Conservation (phyloP, 2,888 invertebrate genomes). For the Eupsilia transversa region DNA sequence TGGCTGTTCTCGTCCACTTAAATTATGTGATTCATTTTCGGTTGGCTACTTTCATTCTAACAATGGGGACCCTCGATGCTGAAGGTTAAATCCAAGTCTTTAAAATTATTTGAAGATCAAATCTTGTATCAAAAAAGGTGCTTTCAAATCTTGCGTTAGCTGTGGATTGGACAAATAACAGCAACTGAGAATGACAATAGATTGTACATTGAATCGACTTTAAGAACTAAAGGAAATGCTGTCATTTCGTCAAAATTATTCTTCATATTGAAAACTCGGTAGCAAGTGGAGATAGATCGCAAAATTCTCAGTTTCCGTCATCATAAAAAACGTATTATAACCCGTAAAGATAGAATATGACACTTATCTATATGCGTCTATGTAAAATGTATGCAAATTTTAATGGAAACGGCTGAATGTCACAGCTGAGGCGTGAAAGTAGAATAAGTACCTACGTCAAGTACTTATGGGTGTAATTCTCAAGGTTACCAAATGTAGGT, state of each 20-base stretch:
- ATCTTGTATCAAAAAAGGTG: not conserved
- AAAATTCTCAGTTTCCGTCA: not conserved
- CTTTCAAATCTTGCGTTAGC: too few relatives aligned
- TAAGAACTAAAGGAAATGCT: not conserved
- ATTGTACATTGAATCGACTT: not conserved
- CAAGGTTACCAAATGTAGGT: slow-evolving; percentile 25
- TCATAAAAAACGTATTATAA: not conserved
- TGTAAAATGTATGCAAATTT: slow-evolving; percentile 45
- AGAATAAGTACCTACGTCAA: slow-evolving; percentile 14
- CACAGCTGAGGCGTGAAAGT: slow-evolving; percentile 5
- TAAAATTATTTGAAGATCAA: not conserved
- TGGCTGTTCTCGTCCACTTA: not conserved
- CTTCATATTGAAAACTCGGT: not conserved
- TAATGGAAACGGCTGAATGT: slow-evolving; percentile 42
- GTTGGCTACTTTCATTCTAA: not conserved
- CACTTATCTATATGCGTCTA: not conserved
- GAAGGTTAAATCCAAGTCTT: too few relatives aligned
- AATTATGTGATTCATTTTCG: slow-evolving; percentile 20
- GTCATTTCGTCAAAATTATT: not conserved
- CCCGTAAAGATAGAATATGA: not conserved
- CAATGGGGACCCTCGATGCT: not conserved
- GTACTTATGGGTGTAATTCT: not conserved
- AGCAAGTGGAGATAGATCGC: not conserved
- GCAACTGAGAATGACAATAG: not conserved
- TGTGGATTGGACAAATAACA: not conserved